Percentiles rank a stretch among this genome's conserved stretches.
phyloP scores from a whole-genome alignment of 2,888 invertebrate genomes.

The Monopis laevigella region DNA sequence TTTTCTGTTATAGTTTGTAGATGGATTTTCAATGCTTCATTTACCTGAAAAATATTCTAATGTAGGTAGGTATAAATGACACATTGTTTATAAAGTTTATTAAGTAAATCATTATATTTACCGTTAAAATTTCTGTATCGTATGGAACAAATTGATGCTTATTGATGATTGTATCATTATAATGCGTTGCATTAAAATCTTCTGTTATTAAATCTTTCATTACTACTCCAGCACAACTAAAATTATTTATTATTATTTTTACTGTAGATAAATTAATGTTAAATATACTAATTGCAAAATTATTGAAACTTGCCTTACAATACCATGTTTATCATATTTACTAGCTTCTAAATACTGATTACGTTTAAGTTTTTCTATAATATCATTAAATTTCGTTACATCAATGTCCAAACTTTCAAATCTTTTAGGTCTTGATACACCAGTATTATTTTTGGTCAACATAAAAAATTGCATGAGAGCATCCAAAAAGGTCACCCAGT shows the following conservation, averaged over 20 bases:
- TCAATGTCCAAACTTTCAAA: constrained; percentile 31
- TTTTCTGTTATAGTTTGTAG: constrained; percentile 28
- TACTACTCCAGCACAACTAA: constrained; percentile 35
- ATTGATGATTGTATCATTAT: not conserved
- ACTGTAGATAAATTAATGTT: no score
- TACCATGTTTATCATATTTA: constrained; percentile 21
- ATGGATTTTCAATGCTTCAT: constrained; percentile 16
- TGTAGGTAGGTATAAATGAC: no score
- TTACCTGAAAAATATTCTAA: constrained; percentile 5
- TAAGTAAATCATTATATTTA: not conserved
- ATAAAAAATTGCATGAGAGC: constrained; percentile 82
- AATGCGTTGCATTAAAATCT: constrained; percentile 5
- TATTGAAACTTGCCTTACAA: constrained; percentile 30
- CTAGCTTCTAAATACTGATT: not conserved
- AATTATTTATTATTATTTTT: no score
- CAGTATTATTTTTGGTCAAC: constrained; percentile 68
- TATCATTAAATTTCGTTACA: constrained; percentile 21
- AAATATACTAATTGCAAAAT: no score
- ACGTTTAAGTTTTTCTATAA: constrained; percentile 11
- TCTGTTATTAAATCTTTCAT: constrained; percentile 22
- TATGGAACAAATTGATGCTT: constrained; percentile 2
- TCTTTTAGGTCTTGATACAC: constrained; percentile 69
- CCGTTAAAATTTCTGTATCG: not conserved
- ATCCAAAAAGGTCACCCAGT: constrained; percentile 86
- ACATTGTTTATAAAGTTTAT: not conserved